Evolutionary conservation across 2,888 invertebrate species (phyloP).

Genomic region (Biston betularia): DNA sequence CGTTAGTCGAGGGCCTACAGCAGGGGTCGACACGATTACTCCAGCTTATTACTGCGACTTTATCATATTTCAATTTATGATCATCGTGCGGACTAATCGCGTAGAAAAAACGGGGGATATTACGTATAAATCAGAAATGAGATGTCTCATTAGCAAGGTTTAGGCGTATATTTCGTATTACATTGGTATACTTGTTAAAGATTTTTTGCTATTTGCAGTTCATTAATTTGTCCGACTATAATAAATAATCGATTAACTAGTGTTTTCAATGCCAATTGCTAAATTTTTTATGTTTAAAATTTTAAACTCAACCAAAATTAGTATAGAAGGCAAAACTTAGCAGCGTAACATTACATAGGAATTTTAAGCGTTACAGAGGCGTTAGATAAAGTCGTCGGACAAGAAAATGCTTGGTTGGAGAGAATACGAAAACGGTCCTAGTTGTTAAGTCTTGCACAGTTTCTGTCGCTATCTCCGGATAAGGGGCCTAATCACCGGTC

Average conservation of each 20-base stretch:
- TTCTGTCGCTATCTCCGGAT: constrained; percentile 86
- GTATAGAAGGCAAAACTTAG: constrained; percentile 65
- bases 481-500: constrained; percentile 86
- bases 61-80: constrained; percentile 87
- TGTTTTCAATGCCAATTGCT: not conserved
- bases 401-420: constrained; percentile 82
- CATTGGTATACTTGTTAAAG: not conserved
- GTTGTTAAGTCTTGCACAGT: constrained; percentile 86
- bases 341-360: constrained; percentile 76
- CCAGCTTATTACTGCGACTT: constrained; percentile 81
- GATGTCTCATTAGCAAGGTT: constrained; percentile 74
- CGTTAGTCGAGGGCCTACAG: constrained; percentile 59
- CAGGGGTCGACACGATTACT: constrained; percentile 76
- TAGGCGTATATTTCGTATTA: constrained; percentile 29
- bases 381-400: constrained; percentile 81
- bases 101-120: constrained; percentile 80
- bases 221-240: not conserved
- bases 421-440: constrained; percentile 85
- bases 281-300: not conserved
- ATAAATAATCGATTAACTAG: too few species aligned
- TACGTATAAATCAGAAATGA: constrained; percentile 79
- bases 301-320: constrained; percentile 51
- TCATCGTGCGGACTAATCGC: constrained; percentile 82
- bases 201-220: not conserved
- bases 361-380: constrained; percentile 76